Conservation (phyloP, 23 tunicate genomes). For the Botrylloides violaceus region DNA sequence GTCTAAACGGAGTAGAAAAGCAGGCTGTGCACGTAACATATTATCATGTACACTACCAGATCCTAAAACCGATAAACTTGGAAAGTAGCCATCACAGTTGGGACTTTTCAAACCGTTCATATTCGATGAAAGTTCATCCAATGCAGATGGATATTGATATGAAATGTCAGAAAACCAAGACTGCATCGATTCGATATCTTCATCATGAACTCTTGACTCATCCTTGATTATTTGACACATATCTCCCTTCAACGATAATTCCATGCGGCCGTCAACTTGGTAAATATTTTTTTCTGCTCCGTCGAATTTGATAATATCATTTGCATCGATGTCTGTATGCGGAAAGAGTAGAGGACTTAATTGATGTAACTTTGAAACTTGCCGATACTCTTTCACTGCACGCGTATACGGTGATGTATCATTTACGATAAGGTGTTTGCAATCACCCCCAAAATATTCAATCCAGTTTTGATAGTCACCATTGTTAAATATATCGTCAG, state of each 20-base stretch:
- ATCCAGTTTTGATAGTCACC: constrained; percentile 26
- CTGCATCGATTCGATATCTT: not conserved
- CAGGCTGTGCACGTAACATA: constrained; percentile 14
- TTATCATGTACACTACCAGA: constrained; percentile 4
- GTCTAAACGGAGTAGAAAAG: constrained; percentile 30
- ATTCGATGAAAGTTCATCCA: not conserved
- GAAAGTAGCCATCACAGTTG: constrained; percentile 1
- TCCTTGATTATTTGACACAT: not conserved
- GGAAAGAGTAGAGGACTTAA: constrained; percentile 18
- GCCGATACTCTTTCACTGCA: not conserved
- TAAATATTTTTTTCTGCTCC: no score
- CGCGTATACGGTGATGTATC: not conserved
- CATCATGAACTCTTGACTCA: not conserved
- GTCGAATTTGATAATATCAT: no score
- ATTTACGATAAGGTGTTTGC: constrained; percentile 18
- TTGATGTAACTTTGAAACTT: not conserved
- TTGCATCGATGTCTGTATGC: not conserved
- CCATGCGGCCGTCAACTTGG: not conserved
- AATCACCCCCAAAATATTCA: not conserved
- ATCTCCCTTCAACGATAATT: not conserved
- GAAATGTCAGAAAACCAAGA: not conserved
- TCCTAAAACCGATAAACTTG: constrained; percentile 50
- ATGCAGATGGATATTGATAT: not conserved
- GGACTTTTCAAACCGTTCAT: not conserved
- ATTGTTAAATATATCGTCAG: not conserved